These are phyloP conservation scores for Dichetophora obliterata DNA, from an alignment of 2,888 invertebrate species.

Conservation along the genomic window DNA sequence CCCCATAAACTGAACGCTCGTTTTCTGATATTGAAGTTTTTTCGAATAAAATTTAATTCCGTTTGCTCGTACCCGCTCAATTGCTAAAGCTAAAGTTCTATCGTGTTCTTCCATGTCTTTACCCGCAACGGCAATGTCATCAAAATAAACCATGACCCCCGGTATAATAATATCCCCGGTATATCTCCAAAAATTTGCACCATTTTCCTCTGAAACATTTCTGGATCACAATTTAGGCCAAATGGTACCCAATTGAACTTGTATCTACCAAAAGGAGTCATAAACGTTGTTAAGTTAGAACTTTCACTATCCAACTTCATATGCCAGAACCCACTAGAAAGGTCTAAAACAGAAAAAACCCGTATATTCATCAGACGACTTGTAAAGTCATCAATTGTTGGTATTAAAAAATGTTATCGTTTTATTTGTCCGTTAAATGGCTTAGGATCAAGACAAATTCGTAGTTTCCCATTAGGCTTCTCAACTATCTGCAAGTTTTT, in stretches of 20 bases:
- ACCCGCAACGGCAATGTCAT: slow-evolving; percentile 58
- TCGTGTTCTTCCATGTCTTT: slow-evolving; percentile 46
- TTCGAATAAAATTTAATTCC: neutral
- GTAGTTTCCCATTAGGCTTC: neutral
- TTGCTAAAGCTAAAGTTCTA: slow-evolving; percentile 36
- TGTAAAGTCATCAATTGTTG: slow-evolving; percentile 51
- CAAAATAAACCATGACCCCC: slow-evolving; percentile 60
- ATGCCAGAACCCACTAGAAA: slow-evolving; percentile 42
- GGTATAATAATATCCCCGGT: too few species aligned
- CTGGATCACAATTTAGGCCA: slow-evolving; percentile 39
- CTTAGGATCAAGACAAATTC: slow-evolving; percentile 49
- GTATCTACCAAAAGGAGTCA: too few species aligned
- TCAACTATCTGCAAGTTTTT: slow-evolving; percentile 45
- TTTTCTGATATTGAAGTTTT: neutral
- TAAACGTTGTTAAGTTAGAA: slow-evolving; percentile 35
- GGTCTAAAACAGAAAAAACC: slow-evolving; percentile 47
- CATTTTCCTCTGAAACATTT: slow-evolving; percentile 60
- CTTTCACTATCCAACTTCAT: slow-evolving; percentile 48
- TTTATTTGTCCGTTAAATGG: slow-evolving; percentile 52
- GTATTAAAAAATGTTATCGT: slow-evolving; percentile 53
- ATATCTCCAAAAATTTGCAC: slow-evolving; percentile 59
- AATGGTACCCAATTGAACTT: too few species aligned
- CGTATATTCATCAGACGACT: slow-evolving; percentile 35
- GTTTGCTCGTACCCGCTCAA: slow-evolving; percentile 43
- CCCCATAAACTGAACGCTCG: neutral